These are phyloP conservation scores for Neosilurus mollespiculum DNA, from an alignment of 2,797 vertebrate genomes.

Conservation along the genomic window DNA sequence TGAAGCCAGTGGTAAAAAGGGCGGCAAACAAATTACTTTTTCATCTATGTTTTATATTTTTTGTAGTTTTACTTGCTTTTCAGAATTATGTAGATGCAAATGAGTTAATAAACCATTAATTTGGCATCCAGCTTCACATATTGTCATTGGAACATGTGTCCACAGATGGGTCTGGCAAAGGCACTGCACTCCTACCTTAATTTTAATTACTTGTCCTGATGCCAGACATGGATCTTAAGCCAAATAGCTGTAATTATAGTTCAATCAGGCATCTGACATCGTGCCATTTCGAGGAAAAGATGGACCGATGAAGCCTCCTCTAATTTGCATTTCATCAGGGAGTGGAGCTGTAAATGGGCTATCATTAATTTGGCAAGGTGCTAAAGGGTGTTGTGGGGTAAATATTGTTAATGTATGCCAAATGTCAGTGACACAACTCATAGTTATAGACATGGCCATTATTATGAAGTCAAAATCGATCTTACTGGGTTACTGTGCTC, in stretches of 20 bases:
- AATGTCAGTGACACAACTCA: constrained; percentile 16
- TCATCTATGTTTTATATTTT: background rate
- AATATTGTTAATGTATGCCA: constrained; percentile 38
- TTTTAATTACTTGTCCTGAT: constrained; percentile 53
- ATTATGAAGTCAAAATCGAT: background rate
- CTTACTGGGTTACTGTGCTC: background rate
- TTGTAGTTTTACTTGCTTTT: background rate
- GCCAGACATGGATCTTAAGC: constrained; percentile 55
- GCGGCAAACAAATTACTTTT: background rate
- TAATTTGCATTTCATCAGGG: constrained; percentile 55
- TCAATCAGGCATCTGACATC: constrained; percentile 57
- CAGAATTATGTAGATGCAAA: background rate
- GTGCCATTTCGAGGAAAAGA: constrained; percentile 50
- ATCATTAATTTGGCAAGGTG: constrained; percentile 42
- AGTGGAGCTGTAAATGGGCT: constrained; percentile 36
- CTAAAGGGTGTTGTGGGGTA: constrained; percentile 36
- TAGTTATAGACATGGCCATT: constrained; percentile 10
- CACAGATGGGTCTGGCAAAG: constrained; percentile 46
- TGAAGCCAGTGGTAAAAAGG: background rate
- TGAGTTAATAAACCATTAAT: background rate
- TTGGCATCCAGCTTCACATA: constrained; percentile 14
- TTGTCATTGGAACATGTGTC: constrained; percentile 43
- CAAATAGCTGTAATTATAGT: constrained; percentile 60
- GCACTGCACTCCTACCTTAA: constrained; percentile 41
- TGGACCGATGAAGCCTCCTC: constrained; percentile 38